These are phyloP conservation scores for Agrypnus murinus DNA, from an alignment of 2,888 invertebrate genomes.

Conservation along the genomic window DNA sequence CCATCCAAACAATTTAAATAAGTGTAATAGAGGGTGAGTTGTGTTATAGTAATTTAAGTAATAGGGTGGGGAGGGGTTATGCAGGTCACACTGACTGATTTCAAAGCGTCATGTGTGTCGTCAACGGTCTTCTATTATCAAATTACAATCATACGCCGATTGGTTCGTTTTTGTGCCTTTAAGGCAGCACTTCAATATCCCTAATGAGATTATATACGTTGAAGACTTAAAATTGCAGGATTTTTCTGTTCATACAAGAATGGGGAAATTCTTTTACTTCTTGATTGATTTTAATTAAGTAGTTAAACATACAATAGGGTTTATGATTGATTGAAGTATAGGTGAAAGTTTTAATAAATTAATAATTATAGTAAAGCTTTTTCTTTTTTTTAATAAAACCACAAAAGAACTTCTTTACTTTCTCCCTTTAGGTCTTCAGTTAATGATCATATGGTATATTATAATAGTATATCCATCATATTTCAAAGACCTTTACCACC, in stretches of 20 bases:
- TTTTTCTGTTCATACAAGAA: slow-evolving; percentile 15
- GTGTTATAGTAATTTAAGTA: slow-evolving; percentile 54
- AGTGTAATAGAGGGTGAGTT: slow-evolving; percentile 45
- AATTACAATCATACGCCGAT: slow-evolving; percentile 58
- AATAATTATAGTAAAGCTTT: too few species aligned
- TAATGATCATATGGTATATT: too few species aligned
- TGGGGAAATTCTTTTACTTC: too few species aligned
- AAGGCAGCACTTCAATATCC: slow-evolving; percentile 42
- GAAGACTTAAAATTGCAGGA: slow-evolving; percentile 43
- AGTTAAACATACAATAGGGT: not conserved
- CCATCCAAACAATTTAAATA: slow-evolving; percentile 46
- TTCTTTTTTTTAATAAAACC: slow-evolving; percentile 5
- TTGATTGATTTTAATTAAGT: not conserved
- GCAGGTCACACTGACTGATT: slow-evolving; percentile 58
- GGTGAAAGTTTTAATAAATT: not conserved
- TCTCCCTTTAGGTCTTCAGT: slow-evolving; percentile 24
- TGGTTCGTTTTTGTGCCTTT: slow-evolving; percentile 47
- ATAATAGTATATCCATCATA: slow-evolving; percentile 21
- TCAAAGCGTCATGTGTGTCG: slow-evolving; percentile 60
- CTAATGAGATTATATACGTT: slow-evolving; percentile 41
- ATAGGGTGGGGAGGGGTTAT: slow-evolving; percentile 52
- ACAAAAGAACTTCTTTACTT: slow-evolving; percentile 34
- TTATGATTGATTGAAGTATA: not conserved
- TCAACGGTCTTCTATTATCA: slow-evolving; percentile 59
- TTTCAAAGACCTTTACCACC: slow-evolving; percentile 6